These are phyloP conservation scores for Botia kubotai DNA, from an alignment of 2,797 vertebrate species.

Conservation along the genomic window DNA sequence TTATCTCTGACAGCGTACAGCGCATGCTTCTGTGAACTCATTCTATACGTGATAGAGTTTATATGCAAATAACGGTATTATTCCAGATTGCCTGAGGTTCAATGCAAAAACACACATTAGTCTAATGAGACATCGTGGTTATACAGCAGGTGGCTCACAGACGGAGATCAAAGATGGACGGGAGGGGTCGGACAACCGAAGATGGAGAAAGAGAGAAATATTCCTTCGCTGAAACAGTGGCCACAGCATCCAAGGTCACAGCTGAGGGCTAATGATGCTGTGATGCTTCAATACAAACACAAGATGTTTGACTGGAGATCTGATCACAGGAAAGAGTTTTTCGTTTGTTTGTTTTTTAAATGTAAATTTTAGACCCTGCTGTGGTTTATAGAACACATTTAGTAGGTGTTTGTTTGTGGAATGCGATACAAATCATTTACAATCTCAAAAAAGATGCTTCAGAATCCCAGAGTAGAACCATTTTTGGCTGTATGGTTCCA, in stretches of 20 bases:
- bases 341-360: no score
- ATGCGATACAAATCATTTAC: no score
- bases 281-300: neutral
- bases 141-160: slow-evolving; percentile 37
- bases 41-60: slow-evolving; percentile 31
- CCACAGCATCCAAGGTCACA: neutral
- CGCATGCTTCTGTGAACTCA: slow-evolving; percentile 16
- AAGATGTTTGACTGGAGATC: neutral
- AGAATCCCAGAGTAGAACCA: no score
- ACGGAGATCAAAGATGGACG: slow-evolving; percentile 43
- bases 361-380: no score
- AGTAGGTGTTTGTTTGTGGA: no score
- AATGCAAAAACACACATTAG: slow-evolving; percentile 45
- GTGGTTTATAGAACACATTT: no score
- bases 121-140: slow-evolving; percentile 48
- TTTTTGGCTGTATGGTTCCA: no score
- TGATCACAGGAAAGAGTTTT: neutral
- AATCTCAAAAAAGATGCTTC: no score
- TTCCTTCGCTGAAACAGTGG: slow-evolving; percentile 28
- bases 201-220: slow-evolving; percentile 2
- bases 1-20: slow-evolving; percentile 14
- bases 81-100: slow-evolving; percentile 40
- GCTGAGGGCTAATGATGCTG: slow-evolving; percentile 17
- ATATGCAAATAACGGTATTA: slow-evolving; percentile 32
- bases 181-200: slow-evolving; percentile 5